phyloP scores from a whole-genome alignment of 2,888 invertebrate species.

The Anthrax anthrax region DNA sequence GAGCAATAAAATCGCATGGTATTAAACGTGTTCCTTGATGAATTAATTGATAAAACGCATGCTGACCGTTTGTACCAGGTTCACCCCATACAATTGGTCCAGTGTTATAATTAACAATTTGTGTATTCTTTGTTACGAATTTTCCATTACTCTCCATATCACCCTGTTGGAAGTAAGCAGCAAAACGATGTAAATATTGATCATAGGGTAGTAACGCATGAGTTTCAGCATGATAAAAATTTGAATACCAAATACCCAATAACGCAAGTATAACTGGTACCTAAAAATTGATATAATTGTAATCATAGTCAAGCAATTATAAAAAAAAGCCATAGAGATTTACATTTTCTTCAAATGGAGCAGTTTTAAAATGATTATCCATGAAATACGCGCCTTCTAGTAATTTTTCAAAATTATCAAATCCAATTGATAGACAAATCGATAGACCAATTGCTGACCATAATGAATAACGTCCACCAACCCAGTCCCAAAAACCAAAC shows the following conservation, averaged over 20 bases:
- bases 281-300: constrained; percentile 35
- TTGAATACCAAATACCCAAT: constrained; percentile 86
- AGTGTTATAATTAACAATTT: constrained; percentile 33
- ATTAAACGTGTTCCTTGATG: constrained; percentile 76
- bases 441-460: constrained; percentile 99
- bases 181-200: constrained; percentile 96
- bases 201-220: constrained; percentile 96
- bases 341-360: constrained; percentile 86
- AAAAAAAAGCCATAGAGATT: constrained; percentile 6
- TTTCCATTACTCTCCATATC: constrained; percentile 99
- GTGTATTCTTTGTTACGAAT: constrained; percentile 61
- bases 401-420: constrained; percentile 84
- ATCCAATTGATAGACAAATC: constrained; percentile 85
- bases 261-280: constrained; percentile 85
- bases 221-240: constrained; percentile 90
- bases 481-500: constrained; percentile 99
- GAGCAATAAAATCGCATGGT: constrained; percentile 94
- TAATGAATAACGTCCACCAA: constrained; percentile 90
- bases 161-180: constrained; percentile 99
- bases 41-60: constrained; percentile 98
- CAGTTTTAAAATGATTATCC: constrained; percentile 81
- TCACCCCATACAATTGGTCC: constrained; percentile 56
- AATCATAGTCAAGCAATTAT: neutral
- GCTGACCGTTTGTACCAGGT: constrained; percentile 98
- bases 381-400: constrained; percentile 83